phyloP scores from a whole-genome alignment of 2,888 invertebrate species.

The Macrosiphum euphorbiae region DNA sequence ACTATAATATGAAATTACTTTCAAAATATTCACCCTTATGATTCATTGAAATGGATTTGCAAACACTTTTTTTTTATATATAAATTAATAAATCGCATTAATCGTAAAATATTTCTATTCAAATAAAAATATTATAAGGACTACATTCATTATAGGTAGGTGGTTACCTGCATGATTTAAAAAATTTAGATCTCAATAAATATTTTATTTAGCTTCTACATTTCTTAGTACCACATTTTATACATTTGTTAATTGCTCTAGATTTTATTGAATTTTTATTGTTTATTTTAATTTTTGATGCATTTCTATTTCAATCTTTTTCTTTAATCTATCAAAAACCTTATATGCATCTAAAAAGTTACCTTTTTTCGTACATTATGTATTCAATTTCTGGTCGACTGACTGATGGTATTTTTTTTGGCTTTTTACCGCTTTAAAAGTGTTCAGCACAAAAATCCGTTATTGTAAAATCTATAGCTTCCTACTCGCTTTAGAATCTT shows the following conservation, averaged over 20 bases:
- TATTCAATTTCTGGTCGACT: neutral
- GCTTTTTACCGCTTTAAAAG: neutral
- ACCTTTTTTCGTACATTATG: neutral
- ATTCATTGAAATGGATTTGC: slow-evolving; percentile 18
- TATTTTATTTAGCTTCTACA: neutral
- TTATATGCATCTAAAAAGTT: neutral
- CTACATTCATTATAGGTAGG: no score
- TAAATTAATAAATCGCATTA: slow-evolving; percentile 42
- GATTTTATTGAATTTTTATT: neutral
- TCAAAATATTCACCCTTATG: slow-evolving; percentile 60
- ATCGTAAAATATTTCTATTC: neutral
- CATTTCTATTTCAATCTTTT: neutral
- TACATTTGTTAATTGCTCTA: neutral
- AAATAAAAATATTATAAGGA: neutral
- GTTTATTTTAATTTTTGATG: neutral
- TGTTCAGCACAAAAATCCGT: neutral
- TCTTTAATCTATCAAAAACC: neutral
- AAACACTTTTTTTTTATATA: slow-evolving; percentile 34
- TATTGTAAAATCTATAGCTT: neutral
- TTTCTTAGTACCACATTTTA: neutral
- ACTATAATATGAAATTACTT: slow-evolving; percentile 59
- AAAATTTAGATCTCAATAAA: neutral
- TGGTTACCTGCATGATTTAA: neutral
- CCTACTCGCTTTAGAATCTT: neutral
- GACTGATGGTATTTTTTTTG: neutral